Base-by-base conservation (phyloP, 1,140 invertebrate genomes). In the Diuraphis noxia region DNA sequence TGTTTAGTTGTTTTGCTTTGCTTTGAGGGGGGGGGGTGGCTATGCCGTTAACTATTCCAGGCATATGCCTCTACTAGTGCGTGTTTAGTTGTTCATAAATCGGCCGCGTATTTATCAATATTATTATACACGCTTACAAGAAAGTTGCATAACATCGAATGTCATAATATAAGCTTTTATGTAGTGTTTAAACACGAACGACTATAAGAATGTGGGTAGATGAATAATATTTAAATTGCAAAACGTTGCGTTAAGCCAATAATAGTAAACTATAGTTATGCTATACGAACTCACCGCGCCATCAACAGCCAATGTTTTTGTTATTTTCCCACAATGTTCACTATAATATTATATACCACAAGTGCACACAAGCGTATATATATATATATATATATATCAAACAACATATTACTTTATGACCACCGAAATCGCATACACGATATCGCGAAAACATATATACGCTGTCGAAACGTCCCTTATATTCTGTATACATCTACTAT, bases 221-320 rank as follows among this genome's bases (percentile, higher is more conserved):
- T 36, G 46, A 49, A 49, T 86, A 49, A 49, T 86, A 86, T 86
- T 86, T 52, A 86, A 86, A 86, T 86, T 86, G 85, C 85, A 86
- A 86, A 86, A 86, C 46, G 85, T 49, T 36, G 46, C 25, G 85
- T 86, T 38, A 25, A 25, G 85, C 46, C 85, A 86, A 86, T 86
- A 86, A 52, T 52, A 36, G 10, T 52, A 86, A 86, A 86, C 85
- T 86, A n/a, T n/a, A 86, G 85, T 86, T 52, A 49, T 46, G 46
- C 10, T 86, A 52, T 49, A 38, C 25, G 25, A 30, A 13, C 40
- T 30, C 40, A 13, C 79, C 23, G 38, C 79, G 9, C 36, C 34
- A 40, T 81, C 36, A 1, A 8, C 34, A 6, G 72, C 34, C 72
- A 36, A 79, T 79, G 72, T 34, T 82, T 77, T 41, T 82, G 10